A percentile compares a stretch with the other conserved stretches of the same genome.
phyloP scores from a whole-genome alignment of 2,888 invertebrate species.

The Oxystoma pomonae region DNA sequence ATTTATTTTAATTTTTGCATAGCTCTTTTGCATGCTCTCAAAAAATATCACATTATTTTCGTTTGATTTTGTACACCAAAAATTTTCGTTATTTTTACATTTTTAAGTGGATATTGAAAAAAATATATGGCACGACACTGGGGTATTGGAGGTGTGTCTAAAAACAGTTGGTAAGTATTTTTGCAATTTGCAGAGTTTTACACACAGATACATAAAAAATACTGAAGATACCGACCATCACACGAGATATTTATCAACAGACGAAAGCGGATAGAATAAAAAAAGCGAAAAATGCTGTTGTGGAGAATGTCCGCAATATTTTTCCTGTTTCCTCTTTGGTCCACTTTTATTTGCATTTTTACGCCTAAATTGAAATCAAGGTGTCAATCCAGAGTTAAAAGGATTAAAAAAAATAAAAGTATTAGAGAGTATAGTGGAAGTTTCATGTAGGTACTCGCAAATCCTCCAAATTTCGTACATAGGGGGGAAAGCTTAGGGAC shows the following conservation, averaged over 20 bases:
- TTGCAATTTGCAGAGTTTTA: conserved; percentile 17
- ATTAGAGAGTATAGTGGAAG: too few species aligned
- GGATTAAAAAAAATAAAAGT: not conserved
- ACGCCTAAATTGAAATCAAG: not conserved
- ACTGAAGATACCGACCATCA: not conserved
- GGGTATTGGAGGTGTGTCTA: conserved; percentile 44
- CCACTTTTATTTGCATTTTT: not conserved
- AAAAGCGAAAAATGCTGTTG: not conserved
- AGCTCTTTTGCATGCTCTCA: not conserved
- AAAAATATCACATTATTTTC: not conserved
- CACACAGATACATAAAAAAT: not conserved
- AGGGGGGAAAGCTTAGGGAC: too few species aligned
- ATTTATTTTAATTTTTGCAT: not conserved
- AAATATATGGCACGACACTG: conserved; percentile 36
- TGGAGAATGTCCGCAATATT: not conserved
- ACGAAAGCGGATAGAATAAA: not conserved
- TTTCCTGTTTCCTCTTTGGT: not conserved
- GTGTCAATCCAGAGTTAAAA: not conserved
- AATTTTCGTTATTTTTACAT: not conserved
- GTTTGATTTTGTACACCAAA: not conserved
- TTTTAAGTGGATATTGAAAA: conserved; percentile 14
- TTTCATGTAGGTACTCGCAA: too few species aligned
- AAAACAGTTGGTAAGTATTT: conserved; percentile 42
- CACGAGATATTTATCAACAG: not conserved
- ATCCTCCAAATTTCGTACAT: too few species aligned